Conservation (phyloP, 2,888 invertebrate genomes). For the Ormia ochracea region DNA sequence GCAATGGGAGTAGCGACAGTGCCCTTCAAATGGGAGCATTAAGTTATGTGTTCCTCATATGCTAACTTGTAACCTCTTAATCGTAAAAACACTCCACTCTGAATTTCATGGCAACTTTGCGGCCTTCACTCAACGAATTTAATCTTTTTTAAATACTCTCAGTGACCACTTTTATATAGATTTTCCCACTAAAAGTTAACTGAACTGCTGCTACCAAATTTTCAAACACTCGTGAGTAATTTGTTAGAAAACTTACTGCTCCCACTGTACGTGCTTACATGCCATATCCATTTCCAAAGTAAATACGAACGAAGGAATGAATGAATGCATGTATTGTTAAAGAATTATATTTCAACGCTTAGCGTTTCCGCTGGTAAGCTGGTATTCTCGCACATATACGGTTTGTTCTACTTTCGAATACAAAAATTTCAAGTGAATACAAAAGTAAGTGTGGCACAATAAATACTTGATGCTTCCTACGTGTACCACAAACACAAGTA, state of each 20-base stretch:
- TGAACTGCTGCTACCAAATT: too few relatives aligned
- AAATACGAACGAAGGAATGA: not conserved
- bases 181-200: too few relatives aligned
- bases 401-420: not conserved
- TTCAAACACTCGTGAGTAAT: too few relatives aligned
- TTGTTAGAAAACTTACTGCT: not conserved
- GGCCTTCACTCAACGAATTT: too few relatives aligned
- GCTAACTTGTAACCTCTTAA: too few relatives aligned
- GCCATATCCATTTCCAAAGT: not conserved
- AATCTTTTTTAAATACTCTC: too few relatives aligned
- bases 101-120: too few relatives aligned
- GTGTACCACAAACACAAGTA: constrained; percentile 13
- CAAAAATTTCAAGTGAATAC: constrained; percentile 14
- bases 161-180: too few relatives aligned
- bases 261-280: not conserved
- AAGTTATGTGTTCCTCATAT: too few relatives aligned
- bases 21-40: too few relatives aligned
- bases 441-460: constrained; percentile 58
- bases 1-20: too few relatives aligned
- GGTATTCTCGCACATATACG: not conserved
- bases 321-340: not conserved
- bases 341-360: not conserved
- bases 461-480: constrained; percentile 42
- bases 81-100: too few relatives aligned
- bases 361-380: not conserved